A percentile compares a stretch with the other conserved stretches of the same genome.
Evolutionary conservation across 1,140 invertebrate genomes (phyloP).

Genomic region (Helicoverpa armigera): DNA sequence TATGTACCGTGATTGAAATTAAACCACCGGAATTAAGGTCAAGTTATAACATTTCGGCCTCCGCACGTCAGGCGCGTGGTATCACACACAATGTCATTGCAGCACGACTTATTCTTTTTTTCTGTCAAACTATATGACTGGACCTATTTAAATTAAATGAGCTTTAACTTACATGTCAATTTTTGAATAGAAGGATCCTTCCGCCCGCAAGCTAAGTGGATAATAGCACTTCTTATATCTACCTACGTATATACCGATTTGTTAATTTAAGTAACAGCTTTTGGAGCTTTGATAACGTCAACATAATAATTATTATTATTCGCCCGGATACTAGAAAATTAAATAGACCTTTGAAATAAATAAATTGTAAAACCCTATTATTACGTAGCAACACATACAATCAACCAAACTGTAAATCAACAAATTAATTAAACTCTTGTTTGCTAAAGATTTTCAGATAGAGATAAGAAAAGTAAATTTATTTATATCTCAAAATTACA

Average conservation of each 20-base stretch:
- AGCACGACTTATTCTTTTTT: slow-evolving; percentile 55
- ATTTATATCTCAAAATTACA: slow-evolving; percentile 5
- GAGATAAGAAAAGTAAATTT: slow-evolving; percentile 7
- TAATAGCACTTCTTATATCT: slow-evolving; percentile 28
- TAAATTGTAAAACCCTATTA: slow-evolving; percentile 23
- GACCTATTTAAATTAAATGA: no score
- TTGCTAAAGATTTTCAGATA: slow-evolving; percentile 22
- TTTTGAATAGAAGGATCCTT: neutral
- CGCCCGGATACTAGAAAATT: slow-evolving; percentile 2
- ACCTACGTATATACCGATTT: slow-evolving; percentile 42
- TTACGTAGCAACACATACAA: slow-evolving; percentile 16
- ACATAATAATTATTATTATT: neutral
- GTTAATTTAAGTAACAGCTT: slow-evolving; percentile 30
- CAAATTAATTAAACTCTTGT: slow-evolving; percentile 25
- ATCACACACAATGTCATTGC: slow-evolving; percentile 59
- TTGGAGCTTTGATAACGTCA: slow-evolving; percentile 1
- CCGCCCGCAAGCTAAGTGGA: slow-evolving; percentile 16
- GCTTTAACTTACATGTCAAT: no score
- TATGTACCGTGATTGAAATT: slow-evolving; percentile 54
- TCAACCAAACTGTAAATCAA: slow-evolving; percentile 28
- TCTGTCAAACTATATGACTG: slow-evolving; percentile 38
- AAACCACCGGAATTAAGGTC: slow-evolving; percentile 58
- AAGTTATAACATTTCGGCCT: slow-evolving; percentile 57
- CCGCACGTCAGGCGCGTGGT: slow-evolving; percentile 56
- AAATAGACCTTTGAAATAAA: slow-evolving; percentile 24